Conservation (phyloP, 2,113 vertebrate species). For the Gadus chalcogrammus region DNA sequence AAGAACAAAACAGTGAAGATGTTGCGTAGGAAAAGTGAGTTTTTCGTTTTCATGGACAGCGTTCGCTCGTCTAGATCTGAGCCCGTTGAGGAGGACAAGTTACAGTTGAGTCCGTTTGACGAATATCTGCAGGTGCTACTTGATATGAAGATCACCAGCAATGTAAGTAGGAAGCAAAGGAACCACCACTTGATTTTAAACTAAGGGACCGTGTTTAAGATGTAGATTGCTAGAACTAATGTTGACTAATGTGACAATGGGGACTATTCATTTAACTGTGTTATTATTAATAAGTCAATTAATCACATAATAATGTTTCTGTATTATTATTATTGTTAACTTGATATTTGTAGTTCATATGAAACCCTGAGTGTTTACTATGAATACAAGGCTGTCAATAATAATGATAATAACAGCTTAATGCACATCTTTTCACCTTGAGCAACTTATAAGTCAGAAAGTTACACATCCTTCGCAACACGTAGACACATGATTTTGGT, state of each 20-base stretch:
- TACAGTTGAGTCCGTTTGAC: conserved; percentile 37
- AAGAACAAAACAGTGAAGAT: conserved; percentile 30
- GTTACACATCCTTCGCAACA: no score
- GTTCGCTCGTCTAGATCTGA: conserved; percentile 27
- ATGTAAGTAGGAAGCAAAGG: conserved; percentile 56
- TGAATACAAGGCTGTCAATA: no score
- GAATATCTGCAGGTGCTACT: conserved; percentile 64
- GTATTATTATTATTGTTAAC: no score
- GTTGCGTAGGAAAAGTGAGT: conserved; percentile 62
- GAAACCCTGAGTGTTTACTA: no score
- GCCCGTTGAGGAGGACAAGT: conserved; percentile 20
- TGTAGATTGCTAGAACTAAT: neutral
- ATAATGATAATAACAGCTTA: no score
- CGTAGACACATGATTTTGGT: neutral
- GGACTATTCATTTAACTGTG: neutral
- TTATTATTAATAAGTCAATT: neutral
- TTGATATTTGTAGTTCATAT: no score
- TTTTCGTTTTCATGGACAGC: conserved; percentile 58
- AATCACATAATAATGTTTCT: no score
- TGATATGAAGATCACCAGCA: conserved; percentile 64
- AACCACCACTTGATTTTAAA: neutral
- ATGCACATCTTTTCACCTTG: no score
- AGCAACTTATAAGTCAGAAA: no score
- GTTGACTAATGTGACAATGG: neutral
- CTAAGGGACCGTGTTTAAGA: neutral